A percentile compares a stretch with the other conserved stretches of the same genome.
phyloP scores from a whole-genome alignment of 2,797 vertebrate species.

The Pygocentrus nattereri region DNA sequence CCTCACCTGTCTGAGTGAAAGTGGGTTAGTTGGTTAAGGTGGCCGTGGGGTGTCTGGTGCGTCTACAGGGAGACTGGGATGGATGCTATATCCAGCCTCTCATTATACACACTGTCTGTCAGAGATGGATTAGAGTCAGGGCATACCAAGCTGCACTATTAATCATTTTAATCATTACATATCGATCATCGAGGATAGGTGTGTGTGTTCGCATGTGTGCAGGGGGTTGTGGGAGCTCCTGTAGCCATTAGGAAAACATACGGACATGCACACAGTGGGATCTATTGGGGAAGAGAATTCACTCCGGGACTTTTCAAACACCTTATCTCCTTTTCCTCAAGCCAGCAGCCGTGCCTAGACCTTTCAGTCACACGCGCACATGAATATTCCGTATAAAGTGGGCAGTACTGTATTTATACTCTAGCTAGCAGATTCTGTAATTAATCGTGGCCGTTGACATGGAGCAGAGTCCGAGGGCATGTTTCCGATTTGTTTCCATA shows the following conservation, averaged over 20 bases:
- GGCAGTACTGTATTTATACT: constrained; percentile 43
- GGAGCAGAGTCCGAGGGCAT: constrained; percentile 36
- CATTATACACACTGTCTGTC: constrained; percentile 72
- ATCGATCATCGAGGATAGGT: constrained; percentile 68
- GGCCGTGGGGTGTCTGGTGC: constrained; percentile 65
- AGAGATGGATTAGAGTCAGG: constrained; percentile 75
- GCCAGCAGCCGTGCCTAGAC: constrained; percentile 5
- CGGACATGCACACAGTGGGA: not conserved
- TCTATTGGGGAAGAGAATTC: constrained; percentile 11
- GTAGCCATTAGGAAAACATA: constrained; percentile 43
- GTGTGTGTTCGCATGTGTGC: constrained; percentile 1
- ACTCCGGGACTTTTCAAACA: constrained; percentile 22
- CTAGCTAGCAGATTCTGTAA: constrained; percentile 44
- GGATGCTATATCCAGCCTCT: constrained; percentile 72
- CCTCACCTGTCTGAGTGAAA: constrained; percentile 32
- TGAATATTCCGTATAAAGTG: constrained; percentile 41
- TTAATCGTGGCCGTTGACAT: constrained; percentile 51
- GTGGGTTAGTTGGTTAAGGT: constrained; percentile 74
- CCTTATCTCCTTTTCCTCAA: constrained; percentile 8
- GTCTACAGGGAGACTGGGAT: constrained; percentile 73
- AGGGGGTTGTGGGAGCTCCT: constrained; percentile 41
- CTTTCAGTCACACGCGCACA: not conserved
- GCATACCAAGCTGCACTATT: constrained; percentile 67
- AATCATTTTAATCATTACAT: constrained; percentile 78
- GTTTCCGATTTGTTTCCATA: constrained; percentile 52